Base-by-base conservation (phyloP, 2,113 vertebrate species). In the Eretmochelys imbricata region DNA sequence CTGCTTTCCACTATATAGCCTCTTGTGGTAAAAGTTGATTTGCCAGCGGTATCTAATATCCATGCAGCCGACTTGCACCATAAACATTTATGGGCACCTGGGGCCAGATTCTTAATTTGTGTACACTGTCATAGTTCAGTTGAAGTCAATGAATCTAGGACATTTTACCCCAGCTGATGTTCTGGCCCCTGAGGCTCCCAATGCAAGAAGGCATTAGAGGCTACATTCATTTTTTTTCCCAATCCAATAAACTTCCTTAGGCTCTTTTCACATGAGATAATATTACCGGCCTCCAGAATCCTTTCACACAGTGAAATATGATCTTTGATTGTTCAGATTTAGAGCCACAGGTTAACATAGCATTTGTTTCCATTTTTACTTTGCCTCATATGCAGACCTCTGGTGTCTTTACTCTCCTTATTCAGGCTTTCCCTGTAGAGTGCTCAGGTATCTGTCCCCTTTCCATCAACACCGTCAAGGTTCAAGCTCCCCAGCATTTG, bases 121-220 rank as follows among this genome's bases (percentile, higher is more conserved):
- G 65, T 53, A 11, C 48, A 81, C 48, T 65, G 0, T 0, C 50
- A 48, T 29, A 59, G n/a, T n/a, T 85, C 69, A n/a, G 8, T 89
- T 89, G 59, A 1, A 72, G 6, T 83, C 79, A 85, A 90, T 46
- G 13, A 85, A 95, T 59, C 54, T 29, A 16, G 48, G 22, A 19
- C 82, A 6, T 91, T 93, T 95, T 87, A 49, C 53, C 87, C 92
- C 93, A 95, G 94, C 94, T 97, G 94, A 95, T 87, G 46, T 50
- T 84, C 89, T 80, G 62, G 62, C 93, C 88, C 88, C 90, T 80
- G 82, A 90, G 89, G 89, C 31, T 88, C 88, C 57, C 83, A 95
- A 82, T 75, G 19, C 13, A 57, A 6, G 50, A 62, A 82, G 46
- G 81, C 16, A 78, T 8, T 81, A 29, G 81, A 50, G n/a, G 38